Evolutionary conservation across 1,140 invertebrate species (phyloP).

Genomic region (Heliconius nattereri): DNA sequence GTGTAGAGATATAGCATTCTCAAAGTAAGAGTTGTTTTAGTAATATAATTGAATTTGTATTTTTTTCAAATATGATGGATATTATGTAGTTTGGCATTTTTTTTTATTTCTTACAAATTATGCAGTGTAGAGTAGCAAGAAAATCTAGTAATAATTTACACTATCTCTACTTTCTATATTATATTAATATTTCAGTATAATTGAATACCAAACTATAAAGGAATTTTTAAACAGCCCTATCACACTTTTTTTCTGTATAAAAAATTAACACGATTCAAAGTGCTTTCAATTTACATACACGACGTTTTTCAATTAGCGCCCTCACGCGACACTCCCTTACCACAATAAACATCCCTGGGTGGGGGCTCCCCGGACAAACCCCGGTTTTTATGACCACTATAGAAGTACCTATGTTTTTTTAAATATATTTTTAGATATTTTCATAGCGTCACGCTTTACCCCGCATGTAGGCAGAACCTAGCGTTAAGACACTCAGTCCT

Average conservation of each 20-base stretch:
- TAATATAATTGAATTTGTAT: too few species aligned
- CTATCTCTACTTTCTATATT: background rate
- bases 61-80: too few species aligned
- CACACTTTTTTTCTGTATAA: background rate
- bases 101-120: too few species aligned
- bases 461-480: too few species aligned
- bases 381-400: background rate
- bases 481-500: too few species aligned
- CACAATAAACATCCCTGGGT: background rate
- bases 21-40: too few species aligned
- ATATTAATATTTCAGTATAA: background rate
- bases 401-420: too few species aligned
- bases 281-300: conserved; percentile 14
- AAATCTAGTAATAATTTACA: background rate
- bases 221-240: background rate
- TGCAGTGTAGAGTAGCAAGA: too few species aligned
- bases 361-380: background rate
- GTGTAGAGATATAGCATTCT: too few species aligned
- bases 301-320: conserved; percentile 8
- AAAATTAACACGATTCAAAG: background rate
- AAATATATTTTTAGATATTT: too few species aligned
- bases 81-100: too few species aligned
- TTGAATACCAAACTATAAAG: background rate
- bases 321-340: background rate
- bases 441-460: too few species aligned